phyloP scores from a whole-genome alignment of 2,888 invertebrate species.

The Microplitis deprimator region DNA sequence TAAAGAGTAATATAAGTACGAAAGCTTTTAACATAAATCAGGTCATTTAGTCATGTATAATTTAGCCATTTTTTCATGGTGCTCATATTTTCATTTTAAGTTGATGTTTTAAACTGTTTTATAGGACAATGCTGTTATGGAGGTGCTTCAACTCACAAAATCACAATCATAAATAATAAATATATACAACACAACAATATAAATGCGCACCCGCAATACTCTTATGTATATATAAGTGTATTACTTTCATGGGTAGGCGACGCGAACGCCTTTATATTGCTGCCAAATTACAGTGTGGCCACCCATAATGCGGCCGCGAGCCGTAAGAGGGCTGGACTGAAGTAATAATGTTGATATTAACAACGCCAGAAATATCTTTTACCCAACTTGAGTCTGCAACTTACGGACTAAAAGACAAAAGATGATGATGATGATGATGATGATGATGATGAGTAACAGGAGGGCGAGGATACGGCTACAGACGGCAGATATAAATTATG shows the following conservation, averaged over 20 bases:
- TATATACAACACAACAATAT: conserved; percentile 15
- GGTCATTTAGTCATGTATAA: conserved; percentile 15
- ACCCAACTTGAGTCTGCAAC: conserved; percentile 20
- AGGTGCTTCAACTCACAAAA: conserved; percentile 50
- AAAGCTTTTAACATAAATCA: conserved; percentile 12
- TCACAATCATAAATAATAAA: conserved; percentile 64
- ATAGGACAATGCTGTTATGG: conserved; percentile 31
- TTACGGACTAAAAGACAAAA: conserved; percentile 22
- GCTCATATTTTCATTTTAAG: conserved; percentile 2
- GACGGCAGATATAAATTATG: conserved; percentile 14
- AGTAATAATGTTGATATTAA: conserved; percentile 70
- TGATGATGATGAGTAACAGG: conserved; percentile 47
- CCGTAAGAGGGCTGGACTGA: conserved; percentile 48
- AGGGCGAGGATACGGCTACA: background rate
- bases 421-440: conserved; percentile 11
- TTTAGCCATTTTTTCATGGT: conserved; percentile 9
- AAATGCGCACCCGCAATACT: conserved; percentile 35
- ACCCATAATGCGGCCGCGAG: conserved; percentile 63
- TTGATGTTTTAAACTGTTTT: conserved; percentile 19
- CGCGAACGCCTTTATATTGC: conserved; percentile 63
- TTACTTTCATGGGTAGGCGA: conserved; percentile 33
- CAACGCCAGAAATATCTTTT: conserved; percentile 47
- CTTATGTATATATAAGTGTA: background rate
- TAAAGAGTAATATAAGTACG: conserved; percentile 2
- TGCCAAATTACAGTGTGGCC: conserved; percentile 69